Evolutionary conservation across 2,113 vertebrate species (phyloP), one percentile per base, ranked within the genome.

Genomic region (Sylvilagus bachmani): DNA sequence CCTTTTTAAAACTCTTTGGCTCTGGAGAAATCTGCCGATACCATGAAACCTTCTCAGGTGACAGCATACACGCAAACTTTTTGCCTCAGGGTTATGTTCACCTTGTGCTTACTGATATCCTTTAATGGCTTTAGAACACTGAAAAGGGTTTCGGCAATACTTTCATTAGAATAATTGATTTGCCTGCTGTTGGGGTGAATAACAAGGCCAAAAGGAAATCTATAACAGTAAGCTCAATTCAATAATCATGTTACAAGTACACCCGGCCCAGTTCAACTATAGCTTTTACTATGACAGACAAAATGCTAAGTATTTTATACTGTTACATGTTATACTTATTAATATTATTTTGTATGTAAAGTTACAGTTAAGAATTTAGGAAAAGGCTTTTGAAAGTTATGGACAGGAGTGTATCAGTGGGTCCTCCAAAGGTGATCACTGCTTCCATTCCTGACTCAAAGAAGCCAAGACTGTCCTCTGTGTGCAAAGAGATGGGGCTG

Each of bases 311-410:
- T 53, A 64, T 58, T 73, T 73, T 66, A 67, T 21, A 29, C 11
- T 64, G 36, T 61, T 74, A 38, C 38, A 38, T 38, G 38, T 38
- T 38, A 38, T 38, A 38, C 38, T 38, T 38, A 38, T 38, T 38
- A 38, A 38, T 38, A 38, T 14, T 75, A 44, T 92, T 93, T 92
- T 83, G 74, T 69, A 91, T n/a, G 33, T 73, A 86, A 89, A 79
- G 10, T 80, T 80, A 85, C 6, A 55, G 11, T 70, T 89, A 2
- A 71, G 66, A 36, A 71, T 69, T 64, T 29, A 73, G 55, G 67
- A 53, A 66, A 86, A 81, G n/a, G 21, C 38, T 55, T 91, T 55
- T 70, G 36, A 83, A 93, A 80, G 16, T 33, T 78, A 79, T n/a
- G 12, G 49, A 38, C 17, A 62, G 17, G 25, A 4, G 69, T 74